Percentiles rank a stretch among this genome's conserved stretches.
phyloP scores from a whole-genome alignment of 2,113 vertebrate species.

The Cavia aperea region DNA sequence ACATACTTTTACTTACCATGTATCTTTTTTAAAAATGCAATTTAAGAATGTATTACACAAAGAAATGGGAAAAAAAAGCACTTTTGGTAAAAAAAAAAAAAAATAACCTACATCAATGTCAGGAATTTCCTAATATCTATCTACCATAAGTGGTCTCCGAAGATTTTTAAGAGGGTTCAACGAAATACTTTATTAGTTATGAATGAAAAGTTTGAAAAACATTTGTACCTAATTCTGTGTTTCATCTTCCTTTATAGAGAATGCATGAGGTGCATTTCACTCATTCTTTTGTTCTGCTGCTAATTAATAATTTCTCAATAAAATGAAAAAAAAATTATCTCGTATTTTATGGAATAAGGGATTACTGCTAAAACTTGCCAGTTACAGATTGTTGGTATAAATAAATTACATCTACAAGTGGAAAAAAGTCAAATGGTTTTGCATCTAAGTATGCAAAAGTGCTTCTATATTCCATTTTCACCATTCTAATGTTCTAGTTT shows the following conservation, averaged over 20 bases:
- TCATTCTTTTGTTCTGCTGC: background rate
- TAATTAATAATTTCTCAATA: slow-evolving; percentile 16
- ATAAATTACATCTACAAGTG: background rate
- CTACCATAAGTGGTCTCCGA: background rate
- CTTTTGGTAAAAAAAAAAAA: background rate
- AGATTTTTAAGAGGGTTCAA: background rate
- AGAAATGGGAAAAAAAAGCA: background rate
- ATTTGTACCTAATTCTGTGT: background rate
- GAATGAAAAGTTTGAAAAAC: background rate
- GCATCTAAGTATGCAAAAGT: background rate
- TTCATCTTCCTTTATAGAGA: background rate
- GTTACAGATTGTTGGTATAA: background rate
- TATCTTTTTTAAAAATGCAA: background rate
- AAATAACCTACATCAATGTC: background rate
- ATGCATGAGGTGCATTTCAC: background rate
- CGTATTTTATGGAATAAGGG: background rate
- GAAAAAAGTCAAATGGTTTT: background rate
- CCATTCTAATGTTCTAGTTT: background rate
- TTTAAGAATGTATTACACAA: background rate
- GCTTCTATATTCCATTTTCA: background rate
- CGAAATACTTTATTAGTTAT: background rate
- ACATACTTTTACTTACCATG: background rate
- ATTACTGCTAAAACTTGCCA: background rate
- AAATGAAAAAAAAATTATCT: slow-evolving; percentile 26
- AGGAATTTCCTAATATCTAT: background rate